Evolutionary conservation across 1,140 invertebrate species (phyloP).

Genomic region (Bombus pascuorum): DNA sequence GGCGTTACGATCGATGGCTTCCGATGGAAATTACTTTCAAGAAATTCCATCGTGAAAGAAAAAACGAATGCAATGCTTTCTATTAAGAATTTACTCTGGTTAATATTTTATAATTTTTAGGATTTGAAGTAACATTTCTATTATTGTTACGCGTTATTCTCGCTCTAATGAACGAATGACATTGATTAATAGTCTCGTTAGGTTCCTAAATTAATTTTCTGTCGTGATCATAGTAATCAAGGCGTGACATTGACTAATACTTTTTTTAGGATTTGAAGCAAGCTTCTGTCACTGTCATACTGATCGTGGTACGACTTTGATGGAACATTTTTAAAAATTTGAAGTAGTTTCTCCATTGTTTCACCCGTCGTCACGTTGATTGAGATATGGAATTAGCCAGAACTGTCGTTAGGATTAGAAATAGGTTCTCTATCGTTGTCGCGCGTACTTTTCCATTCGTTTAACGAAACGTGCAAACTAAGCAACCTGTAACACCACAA

Average conservation of each 20-base stretch:
- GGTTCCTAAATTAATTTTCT: neutral
- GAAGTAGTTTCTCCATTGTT: no score
- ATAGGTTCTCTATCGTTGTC: neutral
- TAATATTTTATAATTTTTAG: neutral
- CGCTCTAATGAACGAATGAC: neutral
- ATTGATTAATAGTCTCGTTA: neutral
- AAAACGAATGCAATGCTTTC: neutral
- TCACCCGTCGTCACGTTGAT: no score
- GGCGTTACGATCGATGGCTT: neutral
- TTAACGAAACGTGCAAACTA: neutral
- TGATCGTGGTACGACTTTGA: no score
- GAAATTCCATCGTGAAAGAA: neutral
- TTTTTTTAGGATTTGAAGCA: neutral
- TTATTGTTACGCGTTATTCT: neutral
- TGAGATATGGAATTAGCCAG: no score
- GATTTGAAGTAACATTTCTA: neutral
- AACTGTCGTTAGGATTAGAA: neutral
- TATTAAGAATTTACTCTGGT: neutral
- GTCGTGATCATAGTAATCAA: neutral
- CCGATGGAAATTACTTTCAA: neutral
- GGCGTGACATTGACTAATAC: no score
- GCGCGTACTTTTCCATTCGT: neutral
- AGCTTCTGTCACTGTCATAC: neutral
- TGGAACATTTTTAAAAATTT: no score
- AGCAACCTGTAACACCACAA: constrained; percentile 15